phyloP scores from a whole-genome alignment of 2,888 invertebrate species.

The Cantharis rufa region DNA sequence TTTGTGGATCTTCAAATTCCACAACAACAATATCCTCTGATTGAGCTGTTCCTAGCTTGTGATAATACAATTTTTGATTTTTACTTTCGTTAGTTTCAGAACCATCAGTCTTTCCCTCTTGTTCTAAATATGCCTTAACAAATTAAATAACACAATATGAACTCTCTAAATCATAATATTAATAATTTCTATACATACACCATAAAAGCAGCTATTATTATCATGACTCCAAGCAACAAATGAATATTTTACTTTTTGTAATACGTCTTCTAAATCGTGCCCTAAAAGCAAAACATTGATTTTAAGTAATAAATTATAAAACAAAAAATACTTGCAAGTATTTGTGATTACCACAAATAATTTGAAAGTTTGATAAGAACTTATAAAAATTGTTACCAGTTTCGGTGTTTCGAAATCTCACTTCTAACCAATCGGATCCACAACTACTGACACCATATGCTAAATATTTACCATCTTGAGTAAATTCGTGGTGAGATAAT shows the following conservation, averaged over 20 bases:
- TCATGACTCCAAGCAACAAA: constrained; percentile 94
- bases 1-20: constrained; percentile 90
- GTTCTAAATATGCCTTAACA: constrained; percentile 75
- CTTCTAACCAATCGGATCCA: constrained; percentile 96
- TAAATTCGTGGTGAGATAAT: constrained; percentile 75
- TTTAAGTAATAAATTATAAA: neutral
- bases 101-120: constrained; percentile 85
- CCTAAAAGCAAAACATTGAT: constrained; percentile 54
- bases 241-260: constrained; percentile 91
- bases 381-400: constrained; percentile 59
- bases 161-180: neutral
- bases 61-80: constrained; percentile 94
- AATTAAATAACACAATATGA: neutral
- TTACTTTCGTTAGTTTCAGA: constrained; percentile 86
- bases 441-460: constrained; percentile 91
- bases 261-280: constrained; percentile 84
- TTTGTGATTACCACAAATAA: no score
- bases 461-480: constrained; percentile 86
- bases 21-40: constrained; percentile 83
- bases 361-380: neutral
- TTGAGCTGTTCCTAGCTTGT: constrained; percentile 84
- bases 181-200: constrained; percentile 59
- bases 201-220: constrained; percentile 93
- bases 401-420: constrained; percentile 77
- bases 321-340: no score